phyloP scores from a whole-genome alignment of 2,888 invertebrate genomes.

The Hypselothyrea guttata region DNA sequence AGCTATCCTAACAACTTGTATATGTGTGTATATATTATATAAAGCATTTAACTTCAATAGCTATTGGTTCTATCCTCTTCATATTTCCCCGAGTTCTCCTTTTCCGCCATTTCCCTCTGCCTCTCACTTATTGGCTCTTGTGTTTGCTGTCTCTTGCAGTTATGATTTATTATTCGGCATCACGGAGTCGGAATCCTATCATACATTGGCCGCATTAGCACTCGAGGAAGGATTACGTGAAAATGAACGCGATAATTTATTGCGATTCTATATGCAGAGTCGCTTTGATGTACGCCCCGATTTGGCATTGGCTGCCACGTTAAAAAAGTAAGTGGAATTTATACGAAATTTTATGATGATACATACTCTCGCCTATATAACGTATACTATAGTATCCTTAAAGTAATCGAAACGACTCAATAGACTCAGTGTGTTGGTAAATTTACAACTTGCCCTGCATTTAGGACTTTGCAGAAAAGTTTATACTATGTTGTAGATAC shows the following conservation, averaged over 20 bases:
- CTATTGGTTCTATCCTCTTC: constrained; percentile 20
- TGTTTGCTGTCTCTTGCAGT: constrained; percentile 82
- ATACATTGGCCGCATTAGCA: constrained; percentile 87
- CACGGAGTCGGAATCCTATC: constrained; percentile 91
- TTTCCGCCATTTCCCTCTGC: background rate
- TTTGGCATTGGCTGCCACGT: constrained; percentile 85
- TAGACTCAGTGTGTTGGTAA: constrained; percentile 3
- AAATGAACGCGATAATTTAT: constrained; percentile 88
- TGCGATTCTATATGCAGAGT: constrained; percentile 90
- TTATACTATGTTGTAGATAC: background rate
- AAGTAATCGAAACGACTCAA: background rate
- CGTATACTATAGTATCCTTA: too few relatives aligned
- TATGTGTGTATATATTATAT: background rate
- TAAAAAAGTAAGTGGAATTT: constrained; percentile 85
- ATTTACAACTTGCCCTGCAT: constrained; percentile 54
- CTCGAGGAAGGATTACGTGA: constrained; percentile 89
- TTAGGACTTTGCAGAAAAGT: constrained; percentile 50
- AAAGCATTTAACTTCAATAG: constrained; percentile 21
- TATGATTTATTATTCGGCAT: constrained; percentile 94
- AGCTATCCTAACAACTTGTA: too few relatives aligned
- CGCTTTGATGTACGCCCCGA: constrained; percentile 90
- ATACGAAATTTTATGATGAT: constrained; percentile 60
- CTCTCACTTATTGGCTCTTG: background rate
- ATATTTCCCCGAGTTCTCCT: constrained; percentile 1
- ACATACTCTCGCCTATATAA: too few relatives aligned